Conservation (phyloP, 2,888 invertebrate genomes). For the Harpagoxenus sublaevis region DNA sequence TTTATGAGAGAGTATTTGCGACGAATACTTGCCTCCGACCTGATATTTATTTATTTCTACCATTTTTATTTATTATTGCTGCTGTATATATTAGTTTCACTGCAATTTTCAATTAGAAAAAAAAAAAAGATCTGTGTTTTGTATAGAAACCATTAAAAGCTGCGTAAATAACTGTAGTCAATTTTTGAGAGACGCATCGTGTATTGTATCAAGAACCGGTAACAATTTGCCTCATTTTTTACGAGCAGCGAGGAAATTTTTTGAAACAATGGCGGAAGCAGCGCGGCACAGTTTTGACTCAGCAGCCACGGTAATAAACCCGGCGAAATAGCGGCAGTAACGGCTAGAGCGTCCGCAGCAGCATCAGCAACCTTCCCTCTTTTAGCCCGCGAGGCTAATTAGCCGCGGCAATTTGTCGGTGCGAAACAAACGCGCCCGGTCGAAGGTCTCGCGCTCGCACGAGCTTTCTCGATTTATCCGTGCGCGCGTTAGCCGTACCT, state of each 20-base stretch:
- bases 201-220: neutral
- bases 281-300: slow-evolving; percentile 33
- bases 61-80: neutral
- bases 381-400: slow-evolving; percentile 82
- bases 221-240: neutral
- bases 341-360: slow-evolving; percentile 17
- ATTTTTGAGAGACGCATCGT: neutral
- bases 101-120: neutral
- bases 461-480: slow-evolving; percentile 78
- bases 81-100: neutral
- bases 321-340: slow-evolving; percentile 7
- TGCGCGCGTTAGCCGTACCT: slow-evolving; percentile 56
- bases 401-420: slow-evolving; percentile 84
- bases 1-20: neutral
- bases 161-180: no score
- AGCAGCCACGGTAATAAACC: slow-evolving; percentile 19
- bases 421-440: slow-evolving; percentile 83
- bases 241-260: neutral
- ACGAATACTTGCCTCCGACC: neutral
- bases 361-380: slow-evolving; percentile 66
- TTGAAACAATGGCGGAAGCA: slow-evolving; percentile 1
- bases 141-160: neutral
- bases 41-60: neutral
- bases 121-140: neutral
- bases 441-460: slow-evolving; percentile 62